These are phyloP conservation scores for Neelides folsomi DNA, from an alignment of 2,888 invertebrate genomes.

Conservation along the genomic window DNA sequence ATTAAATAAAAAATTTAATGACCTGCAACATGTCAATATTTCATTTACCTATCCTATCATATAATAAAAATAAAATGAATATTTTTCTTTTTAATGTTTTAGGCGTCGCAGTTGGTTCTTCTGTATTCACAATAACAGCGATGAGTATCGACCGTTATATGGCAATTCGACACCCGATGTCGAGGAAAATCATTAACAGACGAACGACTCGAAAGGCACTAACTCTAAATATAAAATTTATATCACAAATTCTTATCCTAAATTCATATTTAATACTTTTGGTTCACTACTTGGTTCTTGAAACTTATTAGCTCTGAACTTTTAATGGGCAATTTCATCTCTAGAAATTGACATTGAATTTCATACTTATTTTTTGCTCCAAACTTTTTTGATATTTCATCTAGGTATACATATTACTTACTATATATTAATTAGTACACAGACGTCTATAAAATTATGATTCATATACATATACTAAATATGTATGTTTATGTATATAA, in stretches of 20 bases:
- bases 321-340: neutral
- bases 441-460: no score
- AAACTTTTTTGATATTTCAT: no score
- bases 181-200: conserved; percentile 55
- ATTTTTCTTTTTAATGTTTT: conserved; percentile 33
- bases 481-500: no score
- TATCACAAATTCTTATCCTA: neutral
- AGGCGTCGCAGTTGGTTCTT: conserved; percentile 65
- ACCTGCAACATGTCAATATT: no score
- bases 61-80: no score
- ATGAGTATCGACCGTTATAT: conserved; percentile 61
- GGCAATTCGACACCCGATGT: conserved; percentile 60
- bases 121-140: conserved; percentile 64
- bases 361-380: no score
- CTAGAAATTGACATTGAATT: no score
- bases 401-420: no score
- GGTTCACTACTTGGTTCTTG: neutral
- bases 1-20: no score
- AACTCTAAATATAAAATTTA: conserved; percentile 1
- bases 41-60: no score
- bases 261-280: neutral
- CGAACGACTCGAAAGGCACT: conserved; percentile 49
- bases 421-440: no score
- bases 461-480: no score
- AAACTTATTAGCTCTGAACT: neutral